phyloP scores from a whole-genome alignment of 2,113 vertebrate species.

The Gobius niger region DNA sequence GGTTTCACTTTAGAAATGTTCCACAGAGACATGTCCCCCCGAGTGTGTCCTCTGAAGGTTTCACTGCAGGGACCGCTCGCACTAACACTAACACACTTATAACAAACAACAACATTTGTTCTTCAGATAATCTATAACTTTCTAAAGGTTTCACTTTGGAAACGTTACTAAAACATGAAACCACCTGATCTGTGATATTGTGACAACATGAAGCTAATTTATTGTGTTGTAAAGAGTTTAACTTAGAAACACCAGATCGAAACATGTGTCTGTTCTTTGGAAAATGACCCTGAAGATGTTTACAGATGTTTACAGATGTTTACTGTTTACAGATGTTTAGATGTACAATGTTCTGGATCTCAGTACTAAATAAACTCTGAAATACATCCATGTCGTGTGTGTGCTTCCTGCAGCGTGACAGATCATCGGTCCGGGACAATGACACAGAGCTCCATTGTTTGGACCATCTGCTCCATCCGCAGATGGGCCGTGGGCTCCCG shows the following conservation, averaged over 20 bases:
- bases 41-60: conserved; percentile 50
- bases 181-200: conserved; percentile 20
- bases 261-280: neutral
- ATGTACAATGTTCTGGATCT: neutral
- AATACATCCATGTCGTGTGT: neutral
- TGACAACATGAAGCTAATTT: neutral
- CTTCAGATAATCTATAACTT: conserved; percentile 21
- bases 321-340: neutral
- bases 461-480: neutral
- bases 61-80: conserved; percentile 35
- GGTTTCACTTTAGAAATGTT: conserved; percentile 72
- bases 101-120: conserved; percentile 20
- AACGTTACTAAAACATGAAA: conserved; percentile 26
- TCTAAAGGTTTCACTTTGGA: conserved; percentile 22
- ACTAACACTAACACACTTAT: neutral
- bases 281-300: neutral
- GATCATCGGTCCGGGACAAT: conserved; percentile 3
- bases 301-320: neutral
- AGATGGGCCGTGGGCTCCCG: neutral
- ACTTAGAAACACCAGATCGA: neutral
- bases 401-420: neutral
- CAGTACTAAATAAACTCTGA: neutral
- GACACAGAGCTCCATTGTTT: neutral
- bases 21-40: conserved; percentile 25
- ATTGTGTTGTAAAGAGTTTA: neutral